These are phyloP conservation scores for Orgyia antiqua DNA, from an alignment of 2,888 invertebrate species.

Conservation along the genomic window DNA sequence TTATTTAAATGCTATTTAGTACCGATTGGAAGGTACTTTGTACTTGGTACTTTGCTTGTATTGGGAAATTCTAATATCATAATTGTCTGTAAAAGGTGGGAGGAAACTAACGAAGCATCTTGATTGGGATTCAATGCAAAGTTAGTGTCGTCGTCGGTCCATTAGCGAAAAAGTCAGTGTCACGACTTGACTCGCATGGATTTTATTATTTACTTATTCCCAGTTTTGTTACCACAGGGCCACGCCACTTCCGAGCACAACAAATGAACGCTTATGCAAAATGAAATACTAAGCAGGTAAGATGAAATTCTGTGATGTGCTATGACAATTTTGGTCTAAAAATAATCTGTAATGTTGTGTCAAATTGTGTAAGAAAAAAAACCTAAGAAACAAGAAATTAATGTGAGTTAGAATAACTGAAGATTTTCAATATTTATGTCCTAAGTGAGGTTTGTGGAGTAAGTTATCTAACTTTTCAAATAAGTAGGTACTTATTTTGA, in stretches of 20 bases:
- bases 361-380: too few species aligned
- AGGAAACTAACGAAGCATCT: conserved; percentile 61
- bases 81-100: conserved; percentile 54
- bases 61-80: too few species aligned
- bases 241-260: conserved; percentile 42
- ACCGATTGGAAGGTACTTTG: too few species aligned
- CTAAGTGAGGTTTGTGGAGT: too few species aligned
- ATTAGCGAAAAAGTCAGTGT: conserved; percentile 72
- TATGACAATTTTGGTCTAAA: conserved; percentile 18
- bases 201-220: conserved; percentile 68
- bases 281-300: conserved; percentile 40
- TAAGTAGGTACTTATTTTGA: too few species aligned
- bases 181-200: conserved; percentile 63
- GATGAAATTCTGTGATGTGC: conserved; percentile 32
- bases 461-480: too few species aligned
- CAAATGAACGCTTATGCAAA: conserved; percentile 59
- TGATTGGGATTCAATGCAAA: conserved; percentile 63
- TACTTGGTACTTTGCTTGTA: background rate
- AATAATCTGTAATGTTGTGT: too few species aligned
- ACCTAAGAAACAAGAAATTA: too few species aligned
- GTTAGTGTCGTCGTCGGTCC: conserved; percentile 56
- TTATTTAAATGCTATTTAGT: conserved; percentile 1
- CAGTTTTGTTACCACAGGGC: conserved; percentile 49
- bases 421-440: too few species aligned
- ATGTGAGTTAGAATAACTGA: too few species aligned